phyloP scores from a whole-genome alignment of 2,888 invertebrate species.

The Drosophila longiperda region DNA sequence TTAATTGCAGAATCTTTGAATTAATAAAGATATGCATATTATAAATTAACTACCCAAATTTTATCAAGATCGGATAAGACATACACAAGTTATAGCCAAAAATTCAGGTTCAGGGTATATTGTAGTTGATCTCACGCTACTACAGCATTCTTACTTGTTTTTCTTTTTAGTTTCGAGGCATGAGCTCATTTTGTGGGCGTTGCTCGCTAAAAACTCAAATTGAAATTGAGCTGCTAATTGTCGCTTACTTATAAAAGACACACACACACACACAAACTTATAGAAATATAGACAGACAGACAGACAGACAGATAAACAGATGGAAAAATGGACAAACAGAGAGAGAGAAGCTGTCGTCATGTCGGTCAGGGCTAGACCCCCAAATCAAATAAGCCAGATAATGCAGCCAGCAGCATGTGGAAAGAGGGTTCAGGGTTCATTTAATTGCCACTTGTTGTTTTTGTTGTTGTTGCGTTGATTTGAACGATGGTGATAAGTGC shows the following conservation, averaged over 20 bases:
- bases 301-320: not conserved
- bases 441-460: conserved; percentile 7
- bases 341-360: conserved; percentile 6
- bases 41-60: too few relatives aligned
- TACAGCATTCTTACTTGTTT: too few relatives aligned
- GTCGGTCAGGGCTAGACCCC: conserved; percentile 61
- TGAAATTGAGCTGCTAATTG: conserved; percentile 62
- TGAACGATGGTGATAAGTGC: conserved; percentile 45
- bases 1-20: too few relatives aligned
- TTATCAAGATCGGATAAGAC: too few relatives aligned
- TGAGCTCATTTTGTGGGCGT: conserved; percentile 72
- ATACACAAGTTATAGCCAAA: too few relatives aligned
- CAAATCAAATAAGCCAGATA: conserved; percentile 31
- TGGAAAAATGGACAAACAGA: not conserved
- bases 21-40: too few relatives aligned
- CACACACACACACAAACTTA: not conserved
- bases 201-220: conserved; percentile 26
- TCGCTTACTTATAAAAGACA: conserved; percentile 21
- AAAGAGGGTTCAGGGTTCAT: conserved; percentile 62
- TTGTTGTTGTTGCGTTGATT: conserved; percentile 48
- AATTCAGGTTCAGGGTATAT: too few relatives aligned
- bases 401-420: conserved; percentile 12
- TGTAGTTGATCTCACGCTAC: too few relatives aligned
- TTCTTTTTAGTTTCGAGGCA: conserved; percentile 10
- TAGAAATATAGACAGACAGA: not conserved